phyloP scores from a whole-genome alignment of 2,888 invertebrate species.

The Lasioglossum marginatum region DNA sequence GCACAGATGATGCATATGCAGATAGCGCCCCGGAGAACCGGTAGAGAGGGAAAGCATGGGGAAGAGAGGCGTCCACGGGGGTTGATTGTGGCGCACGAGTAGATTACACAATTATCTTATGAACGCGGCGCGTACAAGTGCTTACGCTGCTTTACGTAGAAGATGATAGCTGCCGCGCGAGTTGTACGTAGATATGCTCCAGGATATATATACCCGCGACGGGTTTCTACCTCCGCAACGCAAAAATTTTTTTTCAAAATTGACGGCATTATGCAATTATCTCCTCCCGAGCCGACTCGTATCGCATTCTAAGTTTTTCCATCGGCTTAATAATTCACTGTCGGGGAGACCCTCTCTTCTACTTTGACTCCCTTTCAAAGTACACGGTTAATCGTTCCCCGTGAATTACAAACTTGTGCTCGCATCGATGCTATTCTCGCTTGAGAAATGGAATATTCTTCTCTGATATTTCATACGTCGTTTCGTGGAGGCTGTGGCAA shows the following conservation, averaged over 20 bases:
- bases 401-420: neutral
- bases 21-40: neutral
- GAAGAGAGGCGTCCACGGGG: conserved; percentile 62
- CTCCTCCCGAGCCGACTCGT: conserved; percentile 55
- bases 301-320: conserved; percentile 45
- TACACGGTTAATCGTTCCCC: neutral
- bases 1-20: conserved; percentile 31
- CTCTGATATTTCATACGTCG: neutral
- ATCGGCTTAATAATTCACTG: conserved; percentile 21
- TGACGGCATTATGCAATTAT: conserved; percentile 78
- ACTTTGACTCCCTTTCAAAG: neutral
- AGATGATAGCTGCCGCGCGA: conserved; percentile 69
- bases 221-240: conserved; percentile 20
- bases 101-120: conserved; percentile 81
- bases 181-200: conserved; percentile 44
- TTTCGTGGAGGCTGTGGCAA: neutral
- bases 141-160: conserved; percentile 69
- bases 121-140: conserved; percentile 75
- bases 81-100: conserved; percentile 77
- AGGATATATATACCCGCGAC: conserved; percentile 16
- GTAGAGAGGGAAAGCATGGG: neutral
- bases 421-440: neutral
- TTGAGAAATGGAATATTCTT: neutral
- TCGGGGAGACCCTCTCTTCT: neutral
- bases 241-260: conserved; percentile 72